A percentile compares a stretch with the other conserved stretches of the same genome.
Evolutionary conservation across 2,113 vertebrate species (phyloP).

Genomic region (Hippopotamus amphibius): DNA sequence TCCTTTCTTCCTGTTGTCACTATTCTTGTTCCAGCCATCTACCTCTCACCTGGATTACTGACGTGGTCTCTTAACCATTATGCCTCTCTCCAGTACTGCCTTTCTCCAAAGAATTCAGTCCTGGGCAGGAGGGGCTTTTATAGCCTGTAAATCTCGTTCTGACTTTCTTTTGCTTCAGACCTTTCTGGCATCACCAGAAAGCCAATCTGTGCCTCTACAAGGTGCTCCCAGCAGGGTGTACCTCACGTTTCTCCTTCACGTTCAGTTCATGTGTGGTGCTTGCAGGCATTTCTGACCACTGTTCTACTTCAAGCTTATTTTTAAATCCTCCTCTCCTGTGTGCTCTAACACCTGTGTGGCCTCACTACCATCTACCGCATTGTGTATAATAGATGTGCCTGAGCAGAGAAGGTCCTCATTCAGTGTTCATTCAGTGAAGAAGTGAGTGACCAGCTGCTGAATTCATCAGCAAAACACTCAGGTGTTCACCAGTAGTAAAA

Average conservation of each 20-base stretch:
- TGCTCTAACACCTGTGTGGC: background rate
- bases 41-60: background rate
- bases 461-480: background rate
- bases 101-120: background rate
- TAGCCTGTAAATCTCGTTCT: background rate
- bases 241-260: background rate
- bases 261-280: background rate
- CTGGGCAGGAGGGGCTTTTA: background rate
- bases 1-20: background rate
- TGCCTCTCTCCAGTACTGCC: background rate
- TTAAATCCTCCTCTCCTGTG: background rate
- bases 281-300: background rate
- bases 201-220: rapidly evolving
- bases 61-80: background rate
- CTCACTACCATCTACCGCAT: background rate
- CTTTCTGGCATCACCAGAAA: background rate
- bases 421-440: background rate
- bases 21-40: background rate
- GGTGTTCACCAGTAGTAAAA: background rate
- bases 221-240: background rate
- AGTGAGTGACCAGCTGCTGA: background rate
- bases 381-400: background rate
- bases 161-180: background rate
- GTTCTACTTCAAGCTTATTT: background rate
- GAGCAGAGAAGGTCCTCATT: background rate